Conservation (phyloP, 2,113 vertebrate genomes). For the Mola mola region DNA sequence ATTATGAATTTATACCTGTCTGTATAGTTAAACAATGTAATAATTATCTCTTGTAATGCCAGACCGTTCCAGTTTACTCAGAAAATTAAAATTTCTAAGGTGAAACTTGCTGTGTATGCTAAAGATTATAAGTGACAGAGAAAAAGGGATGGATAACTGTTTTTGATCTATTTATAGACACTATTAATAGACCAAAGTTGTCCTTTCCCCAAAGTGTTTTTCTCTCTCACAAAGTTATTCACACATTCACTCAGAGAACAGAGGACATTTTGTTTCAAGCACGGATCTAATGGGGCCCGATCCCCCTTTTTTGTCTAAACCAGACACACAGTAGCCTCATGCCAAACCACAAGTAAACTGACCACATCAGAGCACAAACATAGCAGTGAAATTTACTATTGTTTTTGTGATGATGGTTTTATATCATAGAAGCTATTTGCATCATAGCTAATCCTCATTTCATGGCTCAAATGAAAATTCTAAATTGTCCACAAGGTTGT, state of each 20-base stretch:
- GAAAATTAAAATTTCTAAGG: too few species aligned
- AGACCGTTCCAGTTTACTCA: too few species aligned
- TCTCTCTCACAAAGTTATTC: slow-evolving; percentile 47
- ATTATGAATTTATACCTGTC: too few species aligned
- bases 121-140: background rate
- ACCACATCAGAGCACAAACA: slow-evolving; percentile 12
- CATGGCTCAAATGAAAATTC: background rate
- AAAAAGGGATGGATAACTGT: background rate
- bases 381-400: background rate
- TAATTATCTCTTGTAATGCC: too few species aligned
- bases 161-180: slow-evolving; percentile 66
- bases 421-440: background rate
- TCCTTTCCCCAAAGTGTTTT: slow-evolving; percentile 37
- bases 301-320: slow-evolving; percentile 51
- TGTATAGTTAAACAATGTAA: too few species aligned
- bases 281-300: slow-evolving; percentile 55
- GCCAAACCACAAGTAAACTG: slow-evolving; percentile 51
- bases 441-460: background rate
- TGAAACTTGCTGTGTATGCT: too few species aligned
- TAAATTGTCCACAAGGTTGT: too few species aligned
- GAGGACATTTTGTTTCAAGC: slow-evolving; percentile 60
- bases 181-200: slow-evolving; percentile 55
- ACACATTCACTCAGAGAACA: slow-evolving; percentile 62
- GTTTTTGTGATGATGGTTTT: background rate
- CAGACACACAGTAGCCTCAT: slow-evolving; percentile 42